Evolutionary conservation across 23 tunicate species (phyloP).

Genomic region (Ascidia mentula): DNA sequence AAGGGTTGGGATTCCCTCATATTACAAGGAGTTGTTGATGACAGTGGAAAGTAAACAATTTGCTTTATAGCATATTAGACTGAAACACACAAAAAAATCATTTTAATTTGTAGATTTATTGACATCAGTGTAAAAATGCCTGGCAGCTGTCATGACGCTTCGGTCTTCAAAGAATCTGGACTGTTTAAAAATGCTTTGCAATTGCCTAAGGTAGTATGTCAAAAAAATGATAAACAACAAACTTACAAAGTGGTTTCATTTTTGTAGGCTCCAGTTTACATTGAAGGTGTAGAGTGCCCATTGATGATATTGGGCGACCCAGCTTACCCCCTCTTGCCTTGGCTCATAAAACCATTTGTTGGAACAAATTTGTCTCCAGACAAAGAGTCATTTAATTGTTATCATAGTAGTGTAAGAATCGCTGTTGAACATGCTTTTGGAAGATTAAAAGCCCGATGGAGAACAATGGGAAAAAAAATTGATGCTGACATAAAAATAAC

Average conservation of each 20-base stretch:
- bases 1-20: slow-evolving; percentile 27
- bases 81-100: too few species aligned
- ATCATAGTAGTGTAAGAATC: slow-evolving; percentile 15
- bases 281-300: slow-evolving; percentile 23
- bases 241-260: background rate
- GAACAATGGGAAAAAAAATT: slow-evolving; percentile 20
- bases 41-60: too few species aligned
- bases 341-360: slow-evolving; percentile 24
- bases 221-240: background rate
- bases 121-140: slow-evolving; percentile 7
- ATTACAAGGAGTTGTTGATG: slow-evolving; percentile 36
- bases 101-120: background rate
- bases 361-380: slow-evolving; percentile 11
- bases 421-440: slow-evolving; percentile 40
- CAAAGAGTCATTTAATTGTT: slow-evolving; percentile 24
- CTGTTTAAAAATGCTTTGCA: background rate
- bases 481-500: too few species aligned
- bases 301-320: slow-evolving; percentile 27
- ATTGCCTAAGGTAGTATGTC: slow-evolving; percentile 11
- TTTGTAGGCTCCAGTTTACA: background rate
- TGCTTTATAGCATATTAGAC: too few species aligned
- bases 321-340: slow-evolving; percentile 35
- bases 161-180: slow-evolving; percentile 22
- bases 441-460: slow-evolving; percentile 35
- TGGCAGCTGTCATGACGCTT: slow-evolving; percentile 40